Evolutionary conservation across 1,140 invertebrate species (phyloP), one percentile per base, ranked within the genome.

Genomic region (Drosophila guanche): DNA sequence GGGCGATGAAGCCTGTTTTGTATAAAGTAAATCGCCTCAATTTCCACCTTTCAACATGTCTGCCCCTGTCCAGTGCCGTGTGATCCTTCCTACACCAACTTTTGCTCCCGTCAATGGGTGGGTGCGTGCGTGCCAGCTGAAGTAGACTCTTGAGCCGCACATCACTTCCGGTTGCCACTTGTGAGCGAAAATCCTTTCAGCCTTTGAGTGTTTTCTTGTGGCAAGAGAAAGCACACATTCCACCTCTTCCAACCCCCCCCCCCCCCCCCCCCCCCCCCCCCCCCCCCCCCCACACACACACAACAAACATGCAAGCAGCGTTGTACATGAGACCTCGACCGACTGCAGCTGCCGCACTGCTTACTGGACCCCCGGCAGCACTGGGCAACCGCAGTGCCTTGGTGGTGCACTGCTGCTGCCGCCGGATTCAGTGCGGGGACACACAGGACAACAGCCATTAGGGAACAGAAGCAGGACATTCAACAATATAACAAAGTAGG

Each of bases 101-200:
- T 4, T 42, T 14, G 22, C 50, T 14, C 51, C 54, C 14, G 43
- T 47, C 5, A n/a, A 45, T 51, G 27, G 42, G 20, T 4, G 74
- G 16, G 43, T 14, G 55, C 60, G 66, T 62, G 73, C 58, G 72
- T 73, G 76, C 66, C 40, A 72, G 83, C 65, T 71, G 78, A 83
- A 83, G 83, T 86, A 80, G 83, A 43, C 59, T 88, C 81, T 88
- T 71, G 74, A 86, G 81, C 78, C 66, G 75, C 83, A 86, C 83
- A 86, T 81, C 83, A 88, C 83, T 86, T 86, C 83, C 83, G 83
- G 83, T 86, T 88, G 78, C 83, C 83, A 86, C 83, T 86, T 88
- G 83, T 88, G 52, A 83, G 78, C 74, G 78, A 72, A 88, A 88
- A 86, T 70, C 83, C 85, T 86, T 86, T 86, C 70, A 86, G 83